Base-by-base conservation (phyloP, 1,140 invertebrate genomes). In the Pachypsylla venusta region DNA sequence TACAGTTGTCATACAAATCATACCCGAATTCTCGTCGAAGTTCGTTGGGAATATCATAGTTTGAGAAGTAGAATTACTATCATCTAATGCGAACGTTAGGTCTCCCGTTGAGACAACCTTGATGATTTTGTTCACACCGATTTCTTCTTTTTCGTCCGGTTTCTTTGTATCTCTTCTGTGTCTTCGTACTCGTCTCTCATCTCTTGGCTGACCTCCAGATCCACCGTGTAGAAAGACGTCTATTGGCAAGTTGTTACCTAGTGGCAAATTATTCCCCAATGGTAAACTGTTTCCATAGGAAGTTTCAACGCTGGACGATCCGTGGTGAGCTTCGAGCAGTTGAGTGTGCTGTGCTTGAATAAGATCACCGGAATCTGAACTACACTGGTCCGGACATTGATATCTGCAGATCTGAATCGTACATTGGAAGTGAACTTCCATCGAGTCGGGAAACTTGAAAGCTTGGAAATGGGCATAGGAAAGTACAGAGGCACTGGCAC, bases 391-490 rank as follows among this genome's bases (percentile, higher is more conserved):
- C 0, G 91, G 90, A 67, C 90, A 93, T 67, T 91, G 87, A 68
- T 91, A 89, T 59, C 90, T 79, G 66, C 91, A 94, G 64, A 94
- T 93, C 69, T 95, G 91, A 63, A 94, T 94, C 14, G 90, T 93
- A 73, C 91, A 94, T 70, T 94, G 90, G 77, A 95, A 94, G 69
- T 94, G 91, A 0, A 95, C 90, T 70, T 94, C 90, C 90, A 94
- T 94, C 0, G 88, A 92, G 68, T 94, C 92, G 0, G 92, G 92
- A 75, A 95, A 94, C 69, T 94, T 94, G 74, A 94, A 95, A 0
- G 91, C 91, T 74, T 89, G 87, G 79, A 94, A 93, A 69, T 93
- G 89, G 0, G 91, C 89, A 65, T 93, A 94, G 0, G 89, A 92
- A 2, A 93, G 73, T 1, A 93, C 89, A 1, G 88, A 91, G 3